phyloP scores from a whole-genome alignment of 30 jellyfish, hydroid and myxozoan genomes.

The Cassiopea andromeda region DNA sequence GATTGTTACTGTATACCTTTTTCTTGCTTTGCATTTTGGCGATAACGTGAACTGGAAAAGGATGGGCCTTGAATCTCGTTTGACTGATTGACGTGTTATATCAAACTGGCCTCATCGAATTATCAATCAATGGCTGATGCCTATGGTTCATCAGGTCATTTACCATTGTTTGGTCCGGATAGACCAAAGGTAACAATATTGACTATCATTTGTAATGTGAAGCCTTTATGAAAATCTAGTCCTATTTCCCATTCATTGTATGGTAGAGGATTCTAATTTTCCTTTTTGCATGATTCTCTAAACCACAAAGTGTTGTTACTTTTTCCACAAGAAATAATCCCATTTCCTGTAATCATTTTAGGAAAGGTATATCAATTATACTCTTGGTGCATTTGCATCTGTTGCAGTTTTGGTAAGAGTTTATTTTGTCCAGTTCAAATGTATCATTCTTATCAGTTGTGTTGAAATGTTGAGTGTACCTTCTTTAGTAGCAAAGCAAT shows the following conservation, averaged over 20 bases:
- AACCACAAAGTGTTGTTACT: not conserved
- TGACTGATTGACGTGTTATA: not conserved
- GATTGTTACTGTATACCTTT: not conserved
- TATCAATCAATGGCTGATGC: constrained; percentile 64
- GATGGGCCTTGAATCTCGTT: not conserved
- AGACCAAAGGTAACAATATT: constrained; percentile 46
- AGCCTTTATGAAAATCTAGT: no score
- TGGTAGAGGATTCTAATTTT: no score
- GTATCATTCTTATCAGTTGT: no score
- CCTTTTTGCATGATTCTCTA: not conserved
- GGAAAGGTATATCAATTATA: constrained; percentile 89
- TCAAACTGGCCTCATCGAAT: constrained; percentile 52
- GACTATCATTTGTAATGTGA: not conserved
- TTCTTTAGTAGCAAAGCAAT: no score
- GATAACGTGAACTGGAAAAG: not conserved
- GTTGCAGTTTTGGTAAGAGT: constrained; percentile 83
- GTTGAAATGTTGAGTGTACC: no score
- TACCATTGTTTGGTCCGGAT: constrained; percentile 72
- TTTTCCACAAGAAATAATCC: not conserved
- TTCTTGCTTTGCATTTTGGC: not conserved
- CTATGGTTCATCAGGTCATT: constrained; percentile 69
- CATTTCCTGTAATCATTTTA: not conserved
- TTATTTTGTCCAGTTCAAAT: not conserved
- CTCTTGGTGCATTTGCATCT: constrained; percentile 81
- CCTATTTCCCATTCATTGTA: no score